Evolutionary conservation across 2,888 invertebrate species (phyloP), one percentile per base, ranked within the genome.

Genomic region (Boloria selene): DNA sequence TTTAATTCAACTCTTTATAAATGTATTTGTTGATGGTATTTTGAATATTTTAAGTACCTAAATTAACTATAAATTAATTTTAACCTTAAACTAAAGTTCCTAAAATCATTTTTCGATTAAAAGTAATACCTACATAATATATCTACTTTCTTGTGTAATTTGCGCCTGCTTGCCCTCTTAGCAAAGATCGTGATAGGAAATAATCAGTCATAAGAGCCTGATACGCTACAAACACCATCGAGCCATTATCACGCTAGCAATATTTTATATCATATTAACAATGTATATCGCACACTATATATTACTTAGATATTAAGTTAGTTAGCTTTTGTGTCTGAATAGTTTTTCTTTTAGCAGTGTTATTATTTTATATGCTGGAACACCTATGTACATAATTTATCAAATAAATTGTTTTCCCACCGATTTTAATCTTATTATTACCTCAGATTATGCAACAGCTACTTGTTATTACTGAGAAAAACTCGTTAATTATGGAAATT

Each of bases 321-420:
- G 74, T 77, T 83, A 83, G 86, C 85, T 86, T 82, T 84, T 84
- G 80, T 84, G 84, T 83, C 80, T 77, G 77, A 66, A 72, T 77
- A 74, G 74, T 74, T 74, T 73, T 70, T 71, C 64, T 72, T 69
- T 71, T 69, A 79, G 81, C 85, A 77, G 79, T 80, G 81, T 83
- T 77, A 79, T 85, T 82, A 82, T 83, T 84, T 84, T 83, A 74
- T 82, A 80, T 76, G 84, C 83, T 84, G 76, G 76, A 74, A 79
- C 82, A 84, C 77, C 71, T 82, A 86, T 90, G 90, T 90, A 90
- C 81, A 87, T 89, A 88, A 80, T 74, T 83, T 81, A 80, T 79
- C 62, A 84, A 90, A 85, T 90, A 90, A 90, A 88, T 81, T 87
- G 87, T 87, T 91, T 88, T 85, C 84, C 84, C 89, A 90, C 88